phyloP scores from a whole-genome alignment of 1,140 invertebrate genomes.

The Amyelois transitella region DNA sequence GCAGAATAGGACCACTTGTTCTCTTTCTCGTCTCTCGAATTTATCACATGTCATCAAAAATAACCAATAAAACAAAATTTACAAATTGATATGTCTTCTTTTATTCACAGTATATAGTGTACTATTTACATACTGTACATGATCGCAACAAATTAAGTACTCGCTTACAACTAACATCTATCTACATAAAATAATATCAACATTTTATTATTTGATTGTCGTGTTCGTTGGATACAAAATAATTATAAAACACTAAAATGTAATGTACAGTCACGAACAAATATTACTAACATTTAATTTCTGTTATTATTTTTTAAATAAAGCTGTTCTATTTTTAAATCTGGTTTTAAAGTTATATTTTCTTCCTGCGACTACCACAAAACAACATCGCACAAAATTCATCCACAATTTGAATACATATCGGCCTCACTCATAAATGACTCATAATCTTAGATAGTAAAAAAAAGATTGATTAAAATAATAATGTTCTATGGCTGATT shows the following conservation, averaged over 20 bases:
- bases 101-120: slow-evolving; percentile 66
- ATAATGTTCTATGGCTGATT: too few species aligned
- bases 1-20: too few species aligned
- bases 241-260: neutral
- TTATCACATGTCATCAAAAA: too few species aligned
- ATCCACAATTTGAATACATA: too few species aligned
- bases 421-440: too few species aligned
- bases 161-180: slow-evolving; percentile 33
- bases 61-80: slow-evolving; percentile 31
- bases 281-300: neutral
- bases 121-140: slow-evolving; percentile 65
- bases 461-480: too few species aligned
- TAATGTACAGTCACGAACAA: neutral
- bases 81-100: slow-evolving; percentile 71
- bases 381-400: too few species aligned
- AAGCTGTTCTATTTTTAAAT: too few species aligned
- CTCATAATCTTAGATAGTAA: too few species aligned
- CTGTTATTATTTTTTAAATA: neutral
- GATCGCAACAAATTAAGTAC: slow-evolving; percentile 56
- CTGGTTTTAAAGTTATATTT: too few species aligned
- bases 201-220: slow-evolving; percentile 4
- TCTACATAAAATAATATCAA: slow-evolving; percentile 31
- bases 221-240: neutral
- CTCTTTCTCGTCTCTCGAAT: too few species aligned
- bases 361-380: too few species aligned